Base-by-base conservation (phyloP, 1,140 invertebrate genomes). In the Drosophila equinoxialis region DNA sequence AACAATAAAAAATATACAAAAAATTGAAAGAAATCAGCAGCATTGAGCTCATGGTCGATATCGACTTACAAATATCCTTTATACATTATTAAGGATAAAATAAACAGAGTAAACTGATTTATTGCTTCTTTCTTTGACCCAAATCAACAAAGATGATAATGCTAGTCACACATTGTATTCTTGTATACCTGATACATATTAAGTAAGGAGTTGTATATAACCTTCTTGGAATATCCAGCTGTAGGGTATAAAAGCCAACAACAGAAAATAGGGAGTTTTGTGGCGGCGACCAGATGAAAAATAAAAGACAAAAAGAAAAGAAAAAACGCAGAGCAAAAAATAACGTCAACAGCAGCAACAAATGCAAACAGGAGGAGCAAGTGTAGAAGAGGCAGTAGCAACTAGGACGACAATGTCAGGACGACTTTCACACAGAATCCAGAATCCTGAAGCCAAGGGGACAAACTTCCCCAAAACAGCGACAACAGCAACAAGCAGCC, bases 341-440 rank as follows among this genome's bases (percentile, higher is more conserved):
- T 76, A 79, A 73, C 79, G 79, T 87, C 83, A 82, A 79, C 79
- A 66, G 67, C 71, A 69, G 66, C 41, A 23, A 20, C 33, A 39
- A 26, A 65, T 64, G 65, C 65, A 45, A 68, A 37, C 30, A 42
- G n/a, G 11, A 42, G 35, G 35, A 37, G 35, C 35, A 37, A 63
- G 41, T 37, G 57, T 0, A 37, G 65, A 30, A 61, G 58, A 70
- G 66, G 66, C 59, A 26, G 45, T 51, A 59, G 65, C 51, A 61
- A 45, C 65, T 11, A 51, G 45, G 67, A 73, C 64, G 65, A 65
- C 77, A 76, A 67, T 61, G 77, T 70, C 74, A 86, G 74, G 70
- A 84, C 81, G 79, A 85, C 74, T 84, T 84, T 58, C 75, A 51
- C 77, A 68, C 67, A 74, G 79, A 85, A 76, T 81, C 45, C 45